Evolutionary conservation across 1,140 invertebrate species (phyloP).

Genomic region (Fopius arisanus): DNA sequence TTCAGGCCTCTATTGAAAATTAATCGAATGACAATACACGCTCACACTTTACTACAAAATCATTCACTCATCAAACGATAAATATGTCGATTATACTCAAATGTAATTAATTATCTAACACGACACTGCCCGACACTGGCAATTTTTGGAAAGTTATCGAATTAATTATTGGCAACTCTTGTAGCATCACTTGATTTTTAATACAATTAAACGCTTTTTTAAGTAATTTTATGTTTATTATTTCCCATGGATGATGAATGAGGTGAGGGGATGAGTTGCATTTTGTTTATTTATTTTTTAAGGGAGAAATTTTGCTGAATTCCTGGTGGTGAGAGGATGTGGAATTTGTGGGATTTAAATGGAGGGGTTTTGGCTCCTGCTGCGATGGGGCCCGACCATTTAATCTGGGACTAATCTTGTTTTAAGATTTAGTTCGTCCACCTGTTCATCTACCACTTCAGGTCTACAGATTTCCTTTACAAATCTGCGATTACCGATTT

Average conservation of each 20-base stretch:
- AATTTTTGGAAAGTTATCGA: not conserved
- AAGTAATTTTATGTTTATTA: slow-evolving; percentile 3
- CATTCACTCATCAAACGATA: not conserved
- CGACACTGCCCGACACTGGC: not conserved
- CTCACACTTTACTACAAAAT: not conserved
- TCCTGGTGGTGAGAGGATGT: too few species aligned
- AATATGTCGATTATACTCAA: not conserved
- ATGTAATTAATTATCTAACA: not conserved
- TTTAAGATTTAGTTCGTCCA: too few species aligned
- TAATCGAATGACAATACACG: slow-evolving; percentile 9
- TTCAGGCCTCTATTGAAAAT: slow-evolving; percentile 4
- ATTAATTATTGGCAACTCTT: not conserved
- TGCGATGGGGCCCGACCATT: too few species aligned
- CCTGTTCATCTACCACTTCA: too few species aligned
- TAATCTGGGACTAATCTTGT: too few species aligned
- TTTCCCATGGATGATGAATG: not conserved
- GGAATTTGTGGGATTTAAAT: too few species aligned
- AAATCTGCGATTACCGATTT: too few species aligned
- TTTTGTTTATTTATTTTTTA: too few species aligned
- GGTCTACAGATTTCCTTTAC: too few species aligned
- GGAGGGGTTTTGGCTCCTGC: too few species aligned
- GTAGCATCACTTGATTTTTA: slow-evolving; percentile 9
- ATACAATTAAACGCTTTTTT: slow-evolving; percentile 9
- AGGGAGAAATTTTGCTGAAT: too few species aligned
- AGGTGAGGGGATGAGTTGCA: too few species aligned